Evolutionary conservation across 2,113 vertebrate genomes (phyloP).

Genomic region (Oriolus oriolus): DNA sequence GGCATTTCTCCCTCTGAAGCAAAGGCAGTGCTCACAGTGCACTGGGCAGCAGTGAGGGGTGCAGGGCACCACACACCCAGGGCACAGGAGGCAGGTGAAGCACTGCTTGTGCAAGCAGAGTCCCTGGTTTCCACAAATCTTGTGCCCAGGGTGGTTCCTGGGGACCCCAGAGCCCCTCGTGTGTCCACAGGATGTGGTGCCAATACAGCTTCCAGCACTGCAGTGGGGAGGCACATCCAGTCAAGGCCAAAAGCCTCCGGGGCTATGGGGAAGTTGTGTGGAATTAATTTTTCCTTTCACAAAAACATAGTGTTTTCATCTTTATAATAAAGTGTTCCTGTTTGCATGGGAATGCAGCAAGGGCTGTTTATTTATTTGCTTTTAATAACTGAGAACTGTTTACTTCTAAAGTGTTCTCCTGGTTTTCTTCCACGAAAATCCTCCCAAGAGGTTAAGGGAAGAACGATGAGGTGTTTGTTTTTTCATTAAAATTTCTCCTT

Average conservation of each 20-base stretch:
- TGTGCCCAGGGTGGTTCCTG: background rate
- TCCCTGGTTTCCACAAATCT: accelerated
- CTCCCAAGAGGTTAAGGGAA: conserved; percentile 1
- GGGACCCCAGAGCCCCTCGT: background rate
- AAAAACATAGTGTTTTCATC: background rate
- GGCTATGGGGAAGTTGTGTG: background rate
- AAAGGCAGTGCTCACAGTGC: background rate
- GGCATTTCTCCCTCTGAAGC: background rate
- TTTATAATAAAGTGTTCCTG: conserved; percentile 8
- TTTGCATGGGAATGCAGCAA: background rate
- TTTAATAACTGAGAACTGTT: conserved; percentile 43
- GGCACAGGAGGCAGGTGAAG: background rate
- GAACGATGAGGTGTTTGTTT: background rate
- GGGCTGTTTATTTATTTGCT: conserved; percentile 43
- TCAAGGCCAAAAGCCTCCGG: background rate
- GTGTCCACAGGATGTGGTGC: accelerated
- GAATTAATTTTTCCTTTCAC: background rate
- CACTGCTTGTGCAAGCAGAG: background rate
- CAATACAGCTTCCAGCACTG: background rate
- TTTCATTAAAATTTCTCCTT: background rate
- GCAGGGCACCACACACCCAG: accelerated
- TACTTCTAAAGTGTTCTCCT: background rate
- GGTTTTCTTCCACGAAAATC: background rate
- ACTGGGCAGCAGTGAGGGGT: background rate
- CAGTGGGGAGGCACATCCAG: background rate